phyloP scores from a whole-genome alignment of 2,888 invertebrate species.

The Spodoptera picta region DNA sequence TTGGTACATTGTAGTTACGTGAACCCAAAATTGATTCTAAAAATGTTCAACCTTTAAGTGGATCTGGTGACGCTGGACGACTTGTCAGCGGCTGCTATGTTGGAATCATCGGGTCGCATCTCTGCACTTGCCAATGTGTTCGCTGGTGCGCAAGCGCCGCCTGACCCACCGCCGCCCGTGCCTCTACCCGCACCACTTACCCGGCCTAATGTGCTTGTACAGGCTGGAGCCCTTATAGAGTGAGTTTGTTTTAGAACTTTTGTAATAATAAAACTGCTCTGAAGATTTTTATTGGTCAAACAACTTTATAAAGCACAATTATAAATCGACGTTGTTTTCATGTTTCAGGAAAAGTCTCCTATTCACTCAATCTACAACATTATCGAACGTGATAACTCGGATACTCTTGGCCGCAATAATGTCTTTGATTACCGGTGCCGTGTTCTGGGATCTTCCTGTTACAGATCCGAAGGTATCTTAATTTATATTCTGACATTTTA shows the following conservation, averaged over 20 bases:
- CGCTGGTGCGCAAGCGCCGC: conserved; percentile 90
- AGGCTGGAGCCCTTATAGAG: conserved; percentile 91
- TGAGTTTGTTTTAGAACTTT: conserved; percentile 56
- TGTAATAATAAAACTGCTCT: too few relatives aligned
- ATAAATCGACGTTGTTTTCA: not conserved
- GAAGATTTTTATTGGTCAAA: too few relatives aligned
- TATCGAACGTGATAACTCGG: conserved; percentile 93
- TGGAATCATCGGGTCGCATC: conserved; percentile 97
- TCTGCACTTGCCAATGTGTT: conserved; percentile 96
- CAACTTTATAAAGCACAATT: not conserved
- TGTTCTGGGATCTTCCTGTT: conserved; percentile 96
- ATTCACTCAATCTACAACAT: conserved; percentile 95
- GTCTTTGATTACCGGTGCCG: conserved; percentile 94
- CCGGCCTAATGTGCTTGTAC: conserved; percentile 91
- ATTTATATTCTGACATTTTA: not conserved
- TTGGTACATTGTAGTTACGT: too few relatives aligned
- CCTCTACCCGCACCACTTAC: conserved; percentile 94
- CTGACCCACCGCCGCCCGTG: conserved; percentile 84
- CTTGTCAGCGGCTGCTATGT: conserved; percentile 97
- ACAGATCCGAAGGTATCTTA: conserved; percentile 89
- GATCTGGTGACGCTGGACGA: conserved; percentile 98
- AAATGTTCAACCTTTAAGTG: conserved; percentile 86
- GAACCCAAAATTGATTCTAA: too few relatives aligned
- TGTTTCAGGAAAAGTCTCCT: conserved; percentile 89
- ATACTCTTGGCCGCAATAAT: conserved; percentile 94